A percentile compares a stretch with the other conserved stretches of the same genome.
These are phyloP conservation scores for Drosophila novamexicana DNA, from an alignment of 1,140 invertebrate species.

Conservation along the genomic window DNA sequence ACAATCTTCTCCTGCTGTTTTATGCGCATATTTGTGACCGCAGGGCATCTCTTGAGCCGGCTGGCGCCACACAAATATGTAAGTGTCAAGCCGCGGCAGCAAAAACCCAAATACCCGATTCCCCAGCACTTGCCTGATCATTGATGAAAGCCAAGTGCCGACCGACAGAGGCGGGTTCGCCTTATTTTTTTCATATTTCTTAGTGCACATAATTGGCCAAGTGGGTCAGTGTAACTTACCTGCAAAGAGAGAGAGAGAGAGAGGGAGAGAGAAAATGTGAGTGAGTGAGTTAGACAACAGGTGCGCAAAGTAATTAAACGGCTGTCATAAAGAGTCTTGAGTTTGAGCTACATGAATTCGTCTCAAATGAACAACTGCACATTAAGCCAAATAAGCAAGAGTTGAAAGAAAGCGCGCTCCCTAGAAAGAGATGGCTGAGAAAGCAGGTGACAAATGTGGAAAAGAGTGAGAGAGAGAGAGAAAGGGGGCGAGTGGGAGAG, in stretches of 20 bases:
- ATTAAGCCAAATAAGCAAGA: slow-evolving; percentile 25
- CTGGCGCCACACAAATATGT: slow-evolving; percentile 51
- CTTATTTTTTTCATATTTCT: slow-evolving; percentile 11
- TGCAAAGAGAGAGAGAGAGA: slow-evolving; percentile 50
- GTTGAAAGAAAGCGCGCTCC: slow-evolving; percentile 13
- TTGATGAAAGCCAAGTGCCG: slow-evolving; percentile 55
- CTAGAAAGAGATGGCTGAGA: background rate
- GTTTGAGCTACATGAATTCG: slow-evolving; percentile 50
- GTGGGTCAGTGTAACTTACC: slow-evolving; percentile 74
- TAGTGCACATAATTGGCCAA: slow-evolving; percentile 60
- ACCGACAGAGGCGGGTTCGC: background rate
- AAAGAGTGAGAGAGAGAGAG: no score
- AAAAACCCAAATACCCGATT: slow-evolving; percentile 24
- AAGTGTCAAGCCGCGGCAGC: slow-evolving; percentile 33
- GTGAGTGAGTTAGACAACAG: slow-evolving; percentile 12
- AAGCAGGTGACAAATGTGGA: background rate
- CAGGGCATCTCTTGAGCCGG: slow-evolving; percentile 25
- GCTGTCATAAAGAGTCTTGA: slow-evolving; percentile 59
- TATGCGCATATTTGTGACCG: slow-evolving; percentile 47
- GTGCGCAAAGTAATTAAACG: slow-evolving; percentile 63
- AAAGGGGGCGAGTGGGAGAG: no score
- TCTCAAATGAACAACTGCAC: slow-evolving; percentile 47
- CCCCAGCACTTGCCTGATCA: slow-evolving; percentile 36
- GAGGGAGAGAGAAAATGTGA: slow-evolving; percentile 34
- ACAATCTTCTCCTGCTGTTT: slow-evolving; percentile 14